Percentiles rank a stretch among this genome's conserved stretches.
phyloP scores from a whole-genome alignment of 2,797 vertebrate species.

The Trachops cirrhosus region DNA sequence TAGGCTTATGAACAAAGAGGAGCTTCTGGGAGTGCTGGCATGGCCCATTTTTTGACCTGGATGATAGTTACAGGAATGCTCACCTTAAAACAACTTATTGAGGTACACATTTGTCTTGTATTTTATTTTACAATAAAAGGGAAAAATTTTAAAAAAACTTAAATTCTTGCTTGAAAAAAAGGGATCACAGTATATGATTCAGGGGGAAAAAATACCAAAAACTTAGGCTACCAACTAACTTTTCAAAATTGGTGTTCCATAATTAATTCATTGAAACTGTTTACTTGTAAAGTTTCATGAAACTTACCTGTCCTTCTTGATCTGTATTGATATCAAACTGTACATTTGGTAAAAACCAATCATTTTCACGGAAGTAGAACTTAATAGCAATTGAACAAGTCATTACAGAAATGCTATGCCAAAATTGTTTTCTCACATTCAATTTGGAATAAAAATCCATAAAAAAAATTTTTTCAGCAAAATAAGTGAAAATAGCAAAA shows the following conservation, averaged over 20 bases:
- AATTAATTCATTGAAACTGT: not conserved
- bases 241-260: not conserved
- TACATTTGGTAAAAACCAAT: not conserved
- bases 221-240: not conserved
- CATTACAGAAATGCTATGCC: not conserved
- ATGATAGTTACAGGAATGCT: not conserved
- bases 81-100: not conserved
- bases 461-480: not conserved
- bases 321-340: not conserved
- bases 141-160: not conserved
- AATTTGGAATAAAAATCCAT: slow-evolving; percentile 1
- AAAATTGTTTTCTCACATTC: not conserved
- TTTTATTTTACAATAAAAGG: not conserved
- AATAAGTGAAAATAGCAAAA: not conserved
- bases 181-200: not conserved
- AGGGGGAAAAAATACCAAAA: not conserved
- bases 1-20: not conserved
- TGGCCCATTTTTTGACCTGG: not conserved
- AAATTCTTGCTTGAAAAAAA: not conserved
- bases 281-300: not conserved
- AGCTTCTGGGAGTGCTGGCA: not conserved
- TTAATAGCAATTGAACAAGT: not conserved
- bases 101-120: not conserved
- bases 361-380: not conserved
- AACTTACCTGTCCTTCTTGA: not conserved